Conservation (phyloP, 2,888 invertebrate species). For the Elysia crispata region DNA sequence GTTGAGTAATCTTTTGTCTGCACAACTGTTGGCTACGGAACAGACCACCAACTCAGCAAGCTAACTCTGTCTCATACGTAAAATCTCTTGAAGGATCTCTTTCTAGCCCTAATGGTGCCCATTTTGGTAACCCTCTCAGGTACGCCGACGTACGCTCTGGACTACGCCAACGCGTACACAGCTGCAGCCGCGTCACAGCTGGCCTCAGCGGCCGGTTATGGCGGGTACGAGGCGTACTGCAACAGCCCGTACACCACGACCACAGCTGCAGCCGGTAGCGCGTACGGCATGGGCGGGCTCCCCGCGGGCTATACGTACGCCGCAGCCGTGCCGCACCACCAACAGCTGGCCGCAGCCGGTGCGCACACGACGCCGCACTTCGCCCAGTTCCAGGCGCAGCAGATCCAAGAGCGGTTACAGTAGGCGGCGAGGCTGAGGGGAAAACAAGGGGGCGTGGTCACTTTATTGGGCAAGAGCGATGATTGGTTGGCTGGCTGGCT, state of each 20-base stretch:
- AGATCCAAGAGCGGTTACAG: conserved; percentile 71
- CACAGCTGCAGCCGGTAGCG: conserved; percentile 25
- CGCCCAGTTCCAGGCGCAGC: conserved; percentile 68
- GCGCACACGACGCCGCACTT: conserved; percentile 63
- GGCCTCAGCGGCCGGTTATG: conserved; percentile 57
- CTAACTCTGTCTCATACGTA: too few species aligned
- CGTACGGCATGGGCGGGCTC: conserved; percentile 46
- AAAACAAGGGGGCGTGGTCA: conserved; percentile 27
- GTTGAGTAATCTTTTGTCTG: too few species aligned
- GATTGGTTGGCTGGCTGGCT: conserved; percentile 34
- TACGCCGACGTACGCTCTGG: conserved; percentile 57
- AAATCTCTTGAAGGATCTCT: too few species aligned
- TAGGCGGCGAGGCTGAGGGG: conserved; percentile 46
- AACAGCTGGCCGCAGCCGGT: too few species aligned
- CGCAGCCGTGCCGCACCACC: conserved; percentile 64
- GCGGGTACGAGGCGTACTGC: conserved; percentile 59
- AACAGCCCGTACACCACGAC: conserved; percentile 62
- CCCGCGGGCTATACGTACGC: conserved; percentile 69
- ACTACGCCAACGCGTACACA: conserved; percentile 63
- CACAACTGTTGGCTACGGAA: too few species aligned
- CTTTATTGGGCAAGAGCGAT: not conserved
- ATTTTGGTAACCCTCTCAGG: too few species aligned
- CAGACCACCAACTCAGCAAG: too few species aligned
- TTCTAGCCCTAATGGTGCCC: too few species aligned
- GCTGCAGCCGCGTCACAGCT: conserved; percentile 64